phyloP scores from a whole-genome alignment of 2,797 vertebrate genomes.

The Saxicola maurus region DNA sequence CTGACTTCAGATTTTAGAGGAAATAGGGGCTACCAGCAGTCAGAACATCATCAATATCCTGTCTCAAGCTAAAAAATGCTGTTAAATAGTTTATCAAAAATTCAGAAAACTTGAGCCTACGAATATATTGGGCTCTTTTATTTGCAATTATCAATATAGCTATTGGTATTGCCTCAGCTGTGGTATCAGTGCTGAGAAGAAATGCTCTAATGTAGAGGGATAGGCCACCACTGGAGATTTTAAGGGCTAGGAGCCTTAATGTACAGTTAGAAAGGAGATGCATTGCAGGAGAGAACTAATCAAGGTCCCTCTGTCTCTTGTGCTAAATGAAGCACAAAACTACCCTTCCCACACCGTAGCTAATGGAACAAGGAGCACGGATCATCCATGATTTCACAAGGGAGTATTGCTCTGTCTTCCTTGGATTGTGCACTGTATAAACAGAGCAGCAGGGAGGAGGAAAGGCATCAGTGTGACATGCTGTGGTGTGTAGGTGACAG shows the following conservation, averaged over 20 bases:
- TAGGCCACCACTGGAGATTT: background rate
- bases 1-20: background rate
- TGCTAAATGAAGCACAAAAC: conserved; percentile 43
- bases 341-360: background rate
- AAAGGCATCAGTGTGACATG: background rate
- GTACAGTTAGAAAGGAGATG: background rate
- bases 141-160: background rate
- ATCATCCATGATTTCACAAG: background rate
- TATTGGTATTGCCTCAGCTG: background rate
- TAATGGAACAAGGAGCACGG: background rate
- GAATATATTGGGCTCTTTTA: background rate
- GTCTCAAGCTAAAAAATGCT: background rate
- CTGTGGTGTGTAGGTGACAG: background rate
- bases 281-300: conserved; percentile 18
- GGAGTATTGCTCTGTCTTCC: background rate
- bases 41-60: background rate
- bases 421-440: background rate
- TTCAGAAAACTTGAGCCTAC: background rate
- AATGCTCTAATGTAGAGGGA: background rate
- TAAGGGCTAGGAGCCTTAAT: background rate
- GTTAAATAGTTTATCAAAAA: background rate
- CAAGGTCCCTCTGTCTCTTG: conserved; percentile 37
- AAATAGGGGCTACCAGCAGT: background rate
- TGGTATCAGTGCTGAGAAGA: background rate
- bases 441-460: background rate